Percentiles rank a stretch among this genome's conserved stretches.
phyloP scores from a whole-genome alignment of 2,113 vertebrate genomes.

The Clinocottus analis region DNA sequence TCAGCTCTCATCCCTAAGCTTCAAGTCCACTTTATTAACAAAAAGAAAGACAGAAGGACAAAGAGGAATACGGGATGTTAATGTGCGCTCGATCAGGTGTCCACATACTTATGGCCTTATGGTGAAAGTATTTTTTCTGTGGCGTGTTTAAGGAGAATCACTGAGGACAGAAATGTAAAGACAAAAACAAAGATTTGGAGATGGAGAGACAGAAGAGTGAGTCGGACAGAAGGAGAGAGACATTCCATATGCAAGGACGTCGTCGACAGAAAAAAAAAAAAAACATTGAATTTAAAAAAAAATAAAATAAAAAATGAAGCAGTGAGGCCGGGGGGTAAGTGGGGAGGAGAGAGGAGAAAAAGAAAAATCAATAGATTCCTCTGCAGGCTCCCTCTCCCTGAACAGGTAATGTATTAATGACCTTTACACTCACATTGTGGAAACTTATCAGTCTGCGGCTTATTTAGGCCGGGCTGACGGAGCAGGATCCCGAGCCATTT shows the following conservation, averaged over 20 bases:
- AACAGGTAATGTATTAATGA: conserved; percentile 86
- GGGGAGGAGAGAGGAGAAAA: conserved; percentile 26
- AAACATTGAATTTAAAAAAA: conserved; percentile 14
- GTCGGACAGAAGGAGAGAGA: neutral
- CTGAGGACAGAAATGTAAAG: neutral
- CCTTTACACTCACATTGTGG: conserved; percentile 85
- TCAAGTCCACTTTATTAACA: neutral
- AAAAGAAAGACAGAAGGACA: neutral
- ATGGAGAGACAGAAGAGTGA: neutral
- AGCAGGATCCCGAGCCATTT: conserved; percentile 79
- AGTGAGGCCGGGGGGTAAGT: conserved; percentile 28
- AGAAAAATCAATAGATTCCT: conserved; percentile 79
- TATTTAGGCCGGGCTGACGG: conserved; percentile 82
- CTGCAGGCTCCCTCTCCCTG: conserved; percentile 61
- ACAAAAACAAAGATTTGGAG: neutral
- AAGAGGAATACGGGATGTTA: neutral
- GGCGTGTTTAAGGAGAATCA: neutral
- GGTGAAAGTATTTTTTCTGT: too few relatives aligned
- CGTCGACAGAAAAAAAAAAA: conserved; percentile 39
- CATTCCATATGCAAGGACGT: conserved; percentile 49
- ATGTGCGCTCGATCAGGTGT: neutral
- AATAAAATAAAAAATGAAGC: conserved; percentile 22
- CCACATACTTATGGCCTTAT: neutral
- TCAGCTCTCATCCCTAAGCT: neutral
- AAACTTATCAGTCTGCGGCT: conserved; percentile 84